Evolutionary conservation across 2,797 vertebrate species (phyloP).

Genomic region (Trichosurus vulpecula): DNA sequence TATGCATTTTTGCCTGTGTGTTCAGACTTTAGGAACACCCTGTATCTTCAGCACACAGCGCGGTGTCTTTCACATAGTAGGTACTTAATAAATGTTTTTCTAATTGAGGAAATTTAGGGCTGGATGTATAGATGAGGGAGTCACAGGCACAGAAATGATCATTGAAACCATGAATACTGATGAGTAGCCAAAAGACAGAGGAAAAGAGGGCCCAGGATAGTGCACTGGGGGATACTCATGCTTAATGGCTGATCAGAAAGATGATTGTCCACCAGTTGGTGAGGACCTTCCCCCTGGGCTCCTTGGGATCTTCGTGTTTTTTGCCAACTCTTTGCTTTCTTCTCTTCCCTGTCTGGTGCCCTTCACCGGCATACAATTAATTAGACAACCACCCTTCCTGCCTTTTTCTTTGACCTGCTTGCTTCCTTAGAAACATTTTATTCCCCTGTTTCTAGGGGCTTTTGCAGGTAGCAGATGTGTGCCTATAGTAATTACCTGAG

Average conservation of each 20-base stretch:
- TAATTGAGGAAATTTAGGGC: not conserved
- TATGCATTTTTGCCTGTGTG: no score
- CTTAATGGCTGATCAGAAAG: not conserved
- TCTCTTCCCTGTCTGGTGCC: not conserved
- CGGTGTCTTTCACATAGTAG: not conserved
- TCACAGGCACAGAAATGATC: not conserved
- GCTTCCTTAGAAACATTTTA: not conserved
- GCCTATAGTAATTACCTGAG: not conserved
- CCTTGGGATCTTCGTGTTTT: not conserved
- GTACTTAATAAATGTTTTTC: not conserved
- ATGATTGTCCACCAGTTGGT: not conserved
- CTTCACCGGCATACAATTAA: not conserved
- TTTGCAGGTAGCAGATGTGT: not conserved
- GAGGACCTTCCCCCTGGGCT: not conserved
- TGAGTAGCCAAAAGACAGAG: not conserved
- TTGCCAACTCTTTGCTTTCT: not conserved
- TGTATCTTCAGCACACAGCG: not conserved
- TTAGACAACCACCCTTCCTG: not conserved
- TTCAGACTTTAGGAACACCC: no score
- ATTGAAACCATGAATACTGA: not conserved
- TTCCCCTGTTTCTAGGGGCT: not conserved
- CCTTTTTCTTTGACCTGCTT: not conserved
- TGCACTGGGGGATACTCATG: not conserved
- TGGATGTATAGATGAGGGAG: not conserved
- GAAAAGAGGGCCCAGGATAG: not conserved